Base-by-base conservation (phyloP, 37 sponge, comb jelly and placozoan genomes). In the Haliclona indistincta region DNA sequence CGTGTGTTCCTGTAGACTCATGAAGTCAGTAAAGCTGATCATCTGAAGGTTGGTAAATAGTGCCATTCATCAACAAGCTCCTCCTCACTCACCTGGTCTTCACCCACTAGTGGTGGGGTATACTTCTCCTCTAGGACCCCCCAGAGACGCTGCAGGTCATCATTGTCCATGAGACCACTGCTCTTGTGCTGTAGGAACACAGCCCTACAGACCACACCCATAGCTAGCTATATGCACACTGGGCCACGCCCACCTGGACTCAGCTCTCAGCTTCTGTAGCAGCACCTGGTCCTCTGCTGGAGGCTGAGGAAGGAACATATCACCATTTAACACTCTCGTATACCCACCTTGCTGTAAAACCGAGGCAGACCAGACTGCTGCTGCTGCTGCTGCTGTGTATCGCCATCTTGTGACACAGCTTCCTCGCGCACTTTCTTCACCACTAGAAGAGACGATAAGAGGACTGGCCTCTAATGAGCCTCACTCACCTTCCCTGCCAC, bases 191-290 rank as follows among this genome's bases (percentile, higher is more conserved):
- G 91, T 44, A 91, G 79, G 38, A 85, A 86, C 1, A 73, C 35
- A 40, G 91, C 81, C 54, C 88, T 87, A 74, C 19, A 52, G 15
- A 25, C 15, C 6, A 10, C 2, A 36, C 3, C 3, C 6, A 68
- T 42, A 45, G 10, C 10, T 20, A 34, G 32, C 13, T 62, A 17
- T 62, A 6, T 64, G 38, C 37, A 36, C n/a, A 64, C 7, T 36
- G 38, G 4, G 22, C 36, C 63, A 32, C 38, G 38, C 34, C 26
- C 32, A 78, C 78, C 98, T 77, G 3, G 95, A 82, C 34, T 94
- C 98, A 55, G 91, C 98, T 47, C 98, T 49, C 34, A 97, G 81
- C 64, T 97, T 97, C 73, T 91, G 95, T 13, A 71, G 84, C 25
- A 97, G 75, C 0, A 89, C 58, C 22, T 94, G 72, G 51, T 88